Percentiles rank a stretch among this genome's conserved stretches.
Evolutionary conservation across 2,797 vertebrate species (phyloP).

Genomic region (Chrosomus eos): DNA sequence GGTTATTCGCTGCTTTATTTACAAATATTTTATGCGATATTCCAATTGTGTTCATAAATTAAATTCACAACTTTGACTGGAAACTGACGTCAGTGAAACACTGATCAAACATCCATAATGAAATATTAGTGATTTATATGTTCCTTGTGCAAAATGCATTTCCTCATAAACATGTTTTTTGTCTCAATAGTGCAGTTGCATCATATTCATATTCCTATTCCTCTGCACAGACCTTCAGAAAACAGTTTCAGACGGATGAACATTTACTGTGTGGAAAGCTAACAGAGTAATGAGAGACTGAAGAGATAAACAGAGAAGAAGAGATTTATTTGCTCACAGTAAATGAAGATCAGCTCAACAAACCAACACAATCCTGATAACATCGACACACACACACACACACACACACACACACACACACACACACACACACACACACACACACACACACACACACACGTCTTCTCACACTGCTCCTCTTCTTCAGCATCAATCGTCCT

Average conservation of each 20-base stretch:
- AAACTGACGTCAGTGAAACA: not conserved
- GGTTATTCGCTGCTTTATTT: not conserved
- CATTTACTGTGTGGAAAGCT: not conserved
- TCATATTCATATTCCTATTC: too few species aligned
- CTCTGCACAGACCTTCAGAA: not conserved
- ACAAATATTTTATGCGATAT: not conserved
- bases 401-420: not conserved
- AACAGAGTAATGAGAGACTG: conserved; percentile 21
- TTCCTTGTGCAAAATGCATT: not conserved
- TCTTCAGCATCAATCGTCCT: conserved; percentile 19
- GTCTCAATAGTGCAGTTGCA: not conserved
- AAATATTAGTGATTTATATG: not conserved
- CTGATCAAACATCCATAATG: not conserved
- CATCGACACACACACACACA: not conserved
- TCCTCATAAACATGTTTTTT: not conserved
- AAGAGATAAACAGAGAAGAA: conserved; percentile 21
- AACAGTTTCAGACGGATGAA: not conserved
- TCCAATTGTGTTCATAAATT: not conserved
- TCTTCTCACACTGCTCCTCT: not conserved
- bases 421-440: not conserved
- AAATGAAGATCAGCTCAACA: conserved; percentile 41
- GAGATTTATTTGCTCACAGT: conserved; percentile 52
- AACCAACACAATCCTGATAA: not conserved
- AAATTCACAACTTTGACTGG: not conserved
- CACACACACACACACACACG: not conserved